Percentiles rank a stretch among this genome's conserved stretches.
Conservation (phyloP, 2,888 invertebrate genomes). For the Limnephilus marmoratus region DNA sequence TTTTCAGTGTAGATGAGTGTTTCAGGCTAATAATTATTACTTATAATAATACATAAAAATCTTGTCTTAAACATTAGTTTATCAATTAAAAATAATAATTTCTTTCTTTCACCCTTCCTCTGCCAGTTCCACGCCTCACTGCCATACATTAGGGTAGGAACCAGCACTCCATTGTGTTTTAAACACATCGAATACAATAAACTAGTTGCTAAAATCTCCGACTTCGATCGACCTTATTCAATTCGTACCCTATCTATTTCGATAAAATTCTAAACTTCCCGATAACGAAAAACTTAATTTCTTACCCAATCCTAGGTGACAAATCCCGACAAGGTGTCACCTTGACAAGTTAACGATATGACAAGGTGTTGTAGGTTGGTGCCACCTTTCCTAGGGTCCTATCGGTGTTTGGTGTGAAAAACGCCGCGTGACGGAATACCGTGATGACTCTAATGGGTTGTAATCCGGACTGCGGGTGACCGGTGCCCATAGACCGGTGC, state of each 20-base stretch:
- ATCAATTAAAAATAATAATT: too few relatives aligned
- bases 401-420: constrained; percentile 9
- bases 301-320: neutral
- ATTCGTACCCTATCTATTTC: neutral
- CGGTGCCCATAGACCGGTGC: neutral
- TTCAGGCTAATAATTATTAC: too few relatives aligned
- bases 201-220: neutral
- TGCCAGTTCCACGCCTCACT: too few relatives aligned
- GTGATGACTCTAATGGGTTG: constrained; percentile 29
- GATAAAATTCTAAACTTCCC: neutral
- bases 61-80: too few relatives aligned
- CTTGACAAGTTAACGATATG: neutral
- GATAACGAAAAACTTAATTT: neutral
- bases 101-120: too few relatives aligned
- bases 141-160: too few relatives aligned
- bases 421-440: constrained; percentile 7
- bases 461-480: constrained; percentile 13
- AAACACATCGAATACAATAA: neutral
- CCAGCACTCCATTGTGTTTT: too few relatives aligned
- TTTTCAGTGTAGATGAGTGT: too few relatives aligned
- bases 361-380: neutral
- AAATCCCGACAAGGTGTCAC: neutral
- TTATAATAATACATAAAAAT: too few relatives aligned
- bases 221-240: neutral
- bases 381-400: neutral